phyloP scores from a whole-genome alignment of 2,797 vertebrate species.

The Arnoldichthys spilopterus region DNA sequence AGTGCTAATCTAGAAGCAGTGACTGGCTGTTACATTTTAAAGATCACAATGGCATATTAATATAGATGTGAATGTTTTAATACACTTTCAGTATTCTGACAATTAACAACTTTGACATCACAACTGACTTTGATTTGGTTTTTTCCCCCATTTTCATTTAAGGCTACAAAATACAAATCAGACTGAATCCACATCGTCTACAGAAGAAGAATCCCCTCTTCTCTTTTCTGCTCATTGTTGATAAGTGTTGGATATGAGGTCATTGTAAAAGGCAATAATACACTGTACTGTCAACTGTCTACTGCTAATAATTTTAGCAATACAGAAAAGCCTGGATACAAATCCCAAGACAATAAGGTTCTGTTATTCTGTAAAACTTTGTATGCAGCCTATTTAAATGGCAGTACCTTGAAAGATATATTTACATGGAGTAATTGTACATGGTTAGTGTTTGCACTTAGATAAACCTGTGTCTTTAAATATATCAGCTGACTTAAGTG shows the following conservation, averaged over 20 bases:
- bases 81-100: too few species aligned
- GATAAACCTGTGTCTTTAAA: too few species aligned
- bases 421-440: too few species aligned
- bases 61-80: background rate
- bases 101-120: background rate
- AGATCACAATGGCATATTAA: background rate
- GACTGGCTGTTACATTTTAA: background rate
- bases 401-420: too few species aligned
- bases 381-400: too few species aligned
- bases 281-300: background rate
- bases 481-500: too few species aligned
- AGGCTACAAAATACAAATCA: slow-evolving; percentile 33
- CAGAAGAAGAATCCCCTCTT: slow-evolving; percentile 53
- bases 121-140: background rate
- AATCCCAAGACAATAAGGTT: background rate
- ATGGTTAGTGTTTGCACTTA: too few species aligned
- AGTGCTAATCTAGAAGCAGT: background rate
- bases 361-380: too few species aligned
- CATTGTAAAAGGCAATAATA: background rate
- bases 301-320: too few species aligned
- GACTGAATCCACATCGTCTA: slow-evolving; percentile 1
- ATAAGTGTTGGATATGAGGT: background rate
- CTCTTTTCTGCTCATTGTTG: slow-evolving; percentile 23
- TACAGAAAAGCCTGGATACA: background rate
- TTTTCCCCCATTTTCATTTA: slow-evolving; percentile 12